phyloP scores from a whole-genome alignment of 1,140 invertebrate genomes.

The Trichonephila clavata region DNA sequence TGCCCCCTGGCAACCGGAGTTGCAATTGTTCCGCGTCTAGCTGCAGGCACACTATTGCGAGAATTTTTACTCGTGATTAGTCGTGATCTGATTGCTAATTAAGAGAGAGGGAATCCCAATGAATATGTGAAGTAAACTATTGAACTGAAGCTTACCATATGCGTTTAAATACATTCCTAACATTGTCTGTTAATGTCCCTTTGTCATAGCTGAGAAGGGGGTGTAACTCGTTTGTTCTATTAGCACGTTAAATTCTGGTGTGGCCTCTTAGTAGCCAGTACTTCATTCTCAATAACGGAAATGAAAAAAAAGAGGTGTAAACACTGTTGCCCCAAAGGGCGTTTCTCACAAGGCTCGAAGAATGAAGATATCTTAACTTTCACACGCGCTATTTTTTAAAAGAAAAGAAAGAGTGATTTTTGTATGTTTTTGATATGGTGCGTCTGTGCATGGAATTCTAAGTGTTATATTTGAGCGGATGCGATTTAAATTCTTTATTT shows the following conservation, averaged over 20 bases:
- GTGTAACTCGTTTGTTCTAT: background rate
- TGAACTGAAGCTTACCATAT: background rate
- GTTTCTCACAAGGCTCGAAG: background rate
- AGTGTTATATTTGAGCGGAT: background rate
- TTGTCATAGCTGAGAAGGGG: background rate
- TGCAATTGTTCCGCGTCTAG: slow-evolving; percentile 39
- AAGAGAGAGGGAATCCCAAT: background rate
- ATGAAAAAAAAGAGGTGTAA: background rate
- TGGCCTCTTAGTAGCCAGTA: no score
- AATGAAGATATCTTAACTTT: background rate
- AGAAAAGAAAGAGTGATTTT: background rate
- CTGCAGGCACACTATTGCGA: slow-evolving; percentile 19
- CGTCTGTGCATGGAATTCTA: background rate
- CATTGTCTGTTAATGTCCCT: background rate
- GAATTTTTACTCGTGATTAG: slow-evolving; percentile 12
- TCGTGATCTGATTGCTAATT: background rate
- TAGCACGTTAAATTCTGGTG: no score
- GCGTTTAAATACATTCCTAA: background rate
- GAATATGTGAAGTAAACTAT: background rate
- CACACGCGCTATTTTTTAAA: background rate
- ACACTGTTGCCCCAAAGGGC: background rate
- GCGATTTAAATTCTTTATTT: background rate
- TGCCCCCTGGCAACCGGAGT: slow-evolving; percentile 36
- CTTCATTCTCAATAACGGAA: background rate
- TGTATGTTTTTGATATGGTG: background rate